A percentile compares a stretch with the other conserved stretches of the same genome.
Evolutionary conservation across 2,113 vertebrate genomes (phyloP).

Genomic region (Tenrec ecaudatus): DNA sequence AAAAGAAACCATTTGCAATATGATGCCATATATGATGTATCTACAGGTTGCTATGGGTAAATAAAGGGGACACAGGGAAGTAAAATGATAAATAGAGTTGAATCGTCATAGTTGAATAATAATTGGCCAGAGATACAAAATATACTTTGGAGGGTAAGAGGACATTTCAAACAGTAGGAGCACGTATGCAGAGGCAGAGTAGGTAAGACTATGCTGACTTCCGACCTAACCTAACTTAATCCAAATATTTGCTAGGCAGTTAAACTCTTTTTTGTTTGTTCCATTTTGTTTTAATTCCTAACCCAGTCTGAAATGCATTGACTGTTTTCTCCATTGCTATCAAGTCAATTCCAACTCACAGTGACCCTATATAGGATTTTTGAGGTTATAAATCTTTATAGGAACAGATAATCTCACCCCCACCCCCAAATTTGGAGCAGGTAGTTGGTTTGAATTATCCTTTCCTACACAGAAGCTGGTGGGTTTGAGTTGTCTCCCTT

Average conservation of each 20-base stretch:
- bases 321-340: too few relatives aligned
- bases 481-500: too few relatives aligned
- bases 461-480: too few relatives aligned
- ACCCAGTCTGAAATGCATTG: neutral
- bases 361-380: too few relatives aligned
- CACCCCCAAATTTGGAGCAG: too few relatives aligned
- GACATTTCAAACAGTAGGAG: neutral
- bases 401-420: too few relatives aligned
- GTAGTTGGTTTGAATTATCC: too few relatives aligned
- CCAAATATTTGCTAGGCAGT: neutral
- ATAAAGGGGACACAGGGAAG: neutral
- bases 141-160: neutral
- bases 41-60: neutral
- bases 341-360: too few relatives aligned
- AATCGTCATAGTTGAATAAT: neutral
- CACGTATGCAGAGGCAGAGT: neutral
- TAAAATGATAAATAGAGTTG: neutral
- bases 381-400: too few relatives aligned
- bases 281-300: neutral
- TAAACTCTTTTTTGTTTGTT: neutral
- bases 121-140: neutral
- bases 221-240: neutral
- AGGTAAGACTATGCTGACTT: neutral
- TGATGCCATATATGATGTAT: neutral
- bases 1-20: neutral